Base-by-base conservation (phyloP, 2,113 vertebrate genomes). In the Cricetomys ansorgei region DNA sequence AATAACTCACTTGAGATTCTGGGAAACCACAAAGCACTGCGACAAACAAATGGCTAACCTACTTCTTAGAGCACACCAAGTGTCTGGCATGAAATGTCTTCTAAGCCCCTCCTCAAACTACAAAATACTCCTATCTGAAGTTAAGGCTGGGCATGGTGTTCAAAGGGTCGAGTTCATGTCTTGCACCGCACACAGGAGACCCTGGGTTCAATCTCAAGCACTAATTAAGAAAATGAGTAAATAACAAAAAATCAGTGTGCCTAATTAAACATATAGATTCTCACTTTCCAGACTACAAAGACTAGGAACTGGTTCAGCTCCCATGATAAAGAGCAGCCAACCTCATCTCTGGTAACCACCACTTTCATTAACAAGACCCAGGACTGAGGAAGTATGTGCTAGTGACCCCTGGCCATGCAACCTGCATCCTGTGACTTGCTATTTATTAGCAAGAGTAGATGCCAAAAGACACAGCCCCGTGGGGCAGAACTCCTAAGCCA, bases 401-500 rank as follows among this genome's bases (percentile, higher is more conserved):
- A 43, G 81, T 79, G 70, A 64, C 40, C 97, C 89, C 43, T 45
- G 70, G 19, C 69, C 94, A 95, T 70, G 95, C 31, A 97, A 96
- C 77, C 40, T 40, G 90, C 91, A 85, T 86, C 94, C 92, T 84
- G 92, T 85, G 89, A 96, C 94, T 91, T 97, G 91, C 97, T 98
- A 94, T 90, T 97, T 98, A 93, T 92, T 88, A 59, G 89, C 37
- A 96, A 10, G 59, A 90, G 93, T 34, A 76, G 89, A n/a, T 97
- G 97, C 97, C 98, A 98, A 95, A 0, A 98, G 72, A 90, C 70
- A 94, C 11, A 95, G 76, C 67, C 96, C 92, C 45, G 76, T 95
- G 95, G 97, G 73, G 92, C 97, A 97, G 85, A 96, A 95, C 73
- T 94, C 96, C 97, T 94, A 94, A 95, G 89, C 91, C 95, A 91